Evolutionary conservation across 2,113 vertebrate genomes (phyloP), one percentile per base, ranked within the genome.

Genomic region (Perognathus longimembris): DNA sequence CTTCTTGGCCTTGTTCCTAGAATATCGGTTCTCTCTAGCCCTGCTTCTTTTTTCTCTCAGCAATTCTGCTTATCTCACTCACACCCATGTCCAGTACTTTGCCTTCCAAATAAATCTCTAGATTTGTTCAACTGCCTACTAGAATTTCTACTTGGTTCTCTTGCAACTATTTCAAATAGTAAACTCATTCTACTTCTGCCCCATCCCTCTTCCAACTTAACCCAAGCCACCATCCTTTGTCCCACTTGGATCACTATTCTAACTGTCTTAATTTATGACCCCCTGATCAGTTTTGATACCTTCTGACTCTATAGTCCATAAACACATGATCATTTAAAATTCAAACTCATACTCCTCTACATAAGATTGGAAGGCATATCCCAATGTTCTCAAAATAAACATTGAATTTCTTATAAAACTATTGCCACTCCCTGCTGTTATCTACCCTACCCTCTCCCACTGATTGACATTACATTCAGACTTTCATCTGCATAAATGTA

Each of bases 91-190:
- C n/a, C 24, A 75, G 0, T 40, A 38, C 59, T 54, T 75, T 8
- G 10, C 45, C 50, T 86, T 78, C 66, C 20, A 81, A 32, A 80
- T 20, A 30, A 32, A 32, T 79, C 78, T 85, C 45, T 57, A 64
- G 24, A 57, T 70, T n/a, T 85, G 24, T 88, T 73, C n/a, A 66
- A 0, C 40, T 89, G 11, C 22, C 40, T 79, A 3, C n/a, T 80
- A 80, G 77, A 84, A 61, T 90, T 45, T 30, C 34, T 45, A 30
- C 30, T 38, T 74, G 32, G 21, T 77, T 71, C 77, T 67, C 70
- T 63, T 88, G n/a, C 12, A n/a, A 77, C 59, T 36, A 74, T 90
- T 92, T 74, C 32, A 90, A 54, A 40, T 34, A 82, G 32, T 50
- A 45, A 73, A 85, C 21, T 79, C 54, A 28, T 24, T n/a, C n/a